phyloP scores from a whole-genome alignment of 2,888 invertebrate genomes.

The Arrhopalites spinosus region DNA sequence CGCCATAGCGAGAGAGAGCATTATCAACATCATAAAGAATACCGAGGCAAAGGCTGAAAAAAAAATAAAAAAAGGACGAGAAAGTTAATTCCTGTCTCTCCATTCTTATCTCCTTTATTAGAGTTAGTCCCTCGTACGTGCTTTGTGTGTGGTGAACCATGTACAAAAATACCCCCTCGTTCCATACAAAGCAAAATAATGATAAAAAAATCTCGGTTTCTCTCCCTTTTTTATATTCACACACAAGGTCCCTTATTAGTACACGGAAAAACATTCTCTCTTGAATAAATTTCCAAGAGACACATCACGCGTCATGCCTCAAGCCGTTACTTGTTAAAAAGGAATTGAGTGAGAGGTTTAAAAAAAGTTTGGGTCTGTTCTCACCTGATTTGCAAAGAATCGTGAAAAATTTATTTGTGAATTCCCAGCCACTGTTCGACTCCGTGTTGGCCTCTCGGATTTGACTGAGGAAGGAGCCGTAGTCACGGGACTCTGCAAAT shows the following conservation, averaged over 20 bases:
- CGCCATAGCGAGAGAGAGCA: slow-evolving; percentile 75
- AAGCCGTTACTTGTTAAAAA: background rate
- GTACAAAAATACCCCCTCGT: background rate
- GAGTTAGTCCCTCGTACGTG: background rate
- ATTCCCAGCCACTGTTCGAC: slow-evolving; percentile 74
- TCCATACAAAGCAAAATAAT: no score
- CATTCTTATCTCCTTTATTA: background rate
- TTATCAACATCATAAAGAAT: slow-evolving; percentile 69
- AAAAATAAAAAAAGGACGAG: slow-evolving; percentile 12
- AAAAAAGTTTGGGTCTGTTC: no score
- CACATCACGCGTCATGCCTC: background rate
- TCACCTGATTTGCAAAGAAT: slow-evolving; percentile 75
- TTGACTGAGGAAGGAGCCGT: slow-evolving; percentile 78
- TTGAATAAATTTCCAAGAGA: no score
- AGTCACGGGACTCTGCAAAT: slow-evolving; percentile 61
- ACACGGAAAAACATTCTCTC: no score
- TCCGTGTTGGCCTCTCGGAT: slow-evolving; percentile 79
- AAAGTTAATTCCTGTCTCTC: slow-evolving; percentile 20
- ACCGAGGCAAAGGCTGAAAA: slow-evolving; percentile 72
- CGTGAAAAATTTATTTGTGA: slow-evolving; percentile 71
- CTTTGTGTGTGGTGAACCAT: background rate
- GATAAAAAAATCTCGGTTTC: background rate
- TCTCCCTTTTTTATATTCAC: background rate
- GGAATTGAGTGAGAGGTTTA: no score
- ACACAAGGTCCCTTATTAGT: no score